Percentiles rank a stretch among this genome's conserved stretches.
These are phyloP conservation scores for Tetheella fluctuosa DNA, from an alignment of 2,888 invertebrate genomes.

Conservation along the genomic window DNA sequence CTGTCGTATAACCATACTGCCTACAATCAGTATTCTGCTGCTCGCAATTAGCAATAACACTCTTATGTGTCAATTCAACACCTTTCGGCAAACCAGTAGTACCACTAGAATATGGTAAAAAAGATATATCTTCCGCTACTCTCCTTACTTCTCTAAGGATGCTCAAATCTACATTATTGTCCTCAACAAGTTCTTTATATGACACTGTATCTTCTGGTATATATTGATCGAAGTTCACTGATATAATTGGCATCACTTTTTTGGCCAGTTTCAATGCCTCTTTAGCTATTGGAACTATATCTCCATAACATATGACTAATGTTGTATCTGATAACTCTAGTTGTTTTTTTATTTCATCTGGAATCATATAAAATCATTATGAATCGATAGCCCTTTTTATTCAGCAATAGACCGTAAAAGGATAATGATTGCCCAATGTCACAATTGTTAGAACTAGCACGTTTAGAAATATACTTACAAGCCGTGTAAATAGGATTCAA, in stretches of 20 bases:
- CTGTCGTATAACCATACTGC: constrained; percentile 54
- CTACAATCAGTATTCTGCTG: constrained; percentile 60
- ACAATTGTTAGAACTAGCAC: too few relatives aligned
- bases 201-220: constrained; percentile 83
- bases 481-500: constrained; percentile 88
- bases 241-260: constrained; percentile 78
- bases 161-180: constrained; percentile 71
- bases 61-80: constrained; percentile 86
- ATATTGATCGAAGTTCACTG: constrained; percentile 44
- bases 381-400: too few relatives aligned
- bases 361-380: constrained; percentile 32
- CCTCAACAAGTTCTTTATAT: constrained; percentile 83
- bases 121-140: constrained; percentile 81
- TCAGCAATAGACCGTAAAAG: too few relatives aligned
- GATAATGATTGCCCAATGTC: too few relatives aligned
- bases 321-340: constrained; percentile 83
- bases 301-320: constrained; percentile 82
- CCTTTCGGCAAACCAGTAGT: constrained; percentile 93
- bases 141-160: constrained; percentile 68
- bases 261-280: constrained; percentile 74
- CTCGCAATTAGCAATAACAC: constrained; percentile 77
- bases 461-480: constrained; percentile 55
- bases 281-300: constrained; percentile 77
- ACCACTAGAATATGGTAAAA: constrained; percentile 93
- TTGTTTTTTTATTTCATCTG: constrained; percentile 88